Conservation (phyloP, 2,797 vertebrate genomes). For the Gymnocypris eckloni region DNA sequence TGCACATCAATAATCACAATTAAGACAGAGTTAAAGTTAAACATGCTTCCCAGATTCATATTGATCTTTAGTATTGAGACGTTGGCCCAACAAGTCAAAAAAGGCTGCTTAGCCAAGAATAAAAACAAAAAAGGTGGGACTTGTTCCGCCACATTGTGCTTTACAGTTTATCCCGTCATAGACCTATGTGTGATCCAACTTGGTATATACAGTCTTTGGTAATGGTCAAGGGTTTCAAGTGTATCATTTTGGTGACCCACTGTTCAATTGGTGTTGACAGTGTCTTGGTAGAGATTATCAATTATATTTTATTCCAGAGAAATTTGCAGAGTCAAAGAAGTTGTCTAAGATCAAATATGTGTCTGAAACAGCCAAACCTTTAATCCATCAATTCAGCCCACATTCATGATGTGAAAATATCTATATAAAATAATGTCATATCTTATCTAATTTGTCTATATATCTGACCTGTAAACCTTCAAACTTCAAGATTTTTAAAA, state of each 20-base stretch:
- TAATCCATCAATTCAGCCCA: neutral
- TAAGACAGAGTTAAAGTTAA: constrained; percentile 65
- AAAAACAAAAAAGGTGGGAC: neutral
- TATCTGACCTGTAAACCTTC: neutral
- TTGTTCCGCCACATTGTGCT: neutral
- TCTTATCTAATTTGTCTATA: neutral
- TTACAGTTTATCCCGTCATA: neutral
- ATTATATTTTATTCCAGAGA: neutral
- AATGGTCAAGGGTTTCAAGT: neutral
- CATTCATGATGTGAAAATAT: neutral
- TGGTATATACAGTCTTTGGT: neutral
- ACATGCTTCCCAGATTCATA: constrained; percentile 57
- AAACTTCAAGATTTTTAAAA: neutral
- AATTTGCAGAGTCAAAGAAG: neutral
- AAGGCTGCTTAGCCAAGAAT: constrained; percentile 53
- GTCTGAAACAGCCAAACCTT: neutral
- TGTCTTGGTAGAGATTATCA: neutral
- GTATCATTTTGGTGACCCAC: neutral
- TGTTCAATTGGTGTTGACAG: neutral
- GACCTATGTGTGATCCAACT: neutral
- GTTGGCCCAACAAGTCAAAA: constrained; percentile 59
- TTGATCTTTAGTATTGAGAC: constrained; percentile 67
- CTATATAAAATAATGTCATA: neutral
- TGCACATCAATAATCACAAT: constrained; percentile 74
- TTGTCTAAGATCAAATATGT: neutral